phyloP scores from a whole-genome alignment of 2,113 vertebrate genomes.

The Marcusenius ussheri region DNA sequence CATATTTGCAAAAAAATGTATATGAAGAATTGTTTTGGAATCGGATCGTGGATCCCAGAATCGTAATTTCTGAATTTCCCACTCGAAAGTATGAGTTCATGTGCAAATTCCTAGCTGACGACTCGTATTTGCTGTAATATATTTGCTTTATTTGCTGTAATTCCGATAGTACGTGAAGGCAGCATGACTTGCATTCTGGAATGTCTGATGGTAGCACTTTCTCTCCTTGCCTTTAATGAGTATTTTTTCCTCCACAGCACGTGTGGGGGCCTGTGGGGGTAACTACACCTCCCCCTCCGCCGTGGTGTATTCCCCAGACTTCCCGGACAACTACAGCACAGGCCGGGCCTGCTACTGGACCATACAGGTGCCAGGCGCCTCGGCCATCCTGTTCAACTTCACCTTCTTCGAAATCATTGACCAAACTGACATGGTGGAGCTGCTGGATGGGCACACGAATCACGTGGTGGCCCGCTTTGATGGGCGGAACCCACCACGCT shows the following conservation, averaged over 20 bases:
- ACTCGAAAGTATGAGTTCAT: background rate
- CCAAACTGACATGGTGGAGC: conserved; percentile 89
- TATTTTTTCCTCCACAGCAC: conserved; percentile 56
- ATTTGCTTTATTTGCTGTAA: background rate
- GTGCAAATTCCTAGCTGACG: background rate
- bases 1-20: too few species aligned
- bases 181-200: background rate
- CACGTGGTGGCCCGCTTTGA: conserved; percentile 80
- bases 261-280: conserved; percentile 84
- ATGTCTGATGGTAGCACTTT: background rate
- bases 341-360: conserved; percentile 93
- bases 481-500: conserved; percentile 73
- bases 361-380: conserved; percentile 75
- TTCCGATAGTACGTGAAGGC: background rate
- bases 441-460: conserved; percentile 82
- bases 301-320: conserved; percentile 91
- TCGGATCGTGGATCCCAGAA: too few species aligned
- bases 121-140: background rate
- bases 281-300: conserved; percentile 77
- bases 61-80: background rate
- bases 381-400: conserved; percentile 80
- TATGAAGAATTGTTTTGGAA: too few species aligned
- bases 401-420: conserved; percentile 89
- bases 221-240: background rate
- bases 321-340: conserved; percentile 77